Conservation (phyloP, 1,140 invertebrate species). For the Phymorhynchus buccinoides region DNA sequence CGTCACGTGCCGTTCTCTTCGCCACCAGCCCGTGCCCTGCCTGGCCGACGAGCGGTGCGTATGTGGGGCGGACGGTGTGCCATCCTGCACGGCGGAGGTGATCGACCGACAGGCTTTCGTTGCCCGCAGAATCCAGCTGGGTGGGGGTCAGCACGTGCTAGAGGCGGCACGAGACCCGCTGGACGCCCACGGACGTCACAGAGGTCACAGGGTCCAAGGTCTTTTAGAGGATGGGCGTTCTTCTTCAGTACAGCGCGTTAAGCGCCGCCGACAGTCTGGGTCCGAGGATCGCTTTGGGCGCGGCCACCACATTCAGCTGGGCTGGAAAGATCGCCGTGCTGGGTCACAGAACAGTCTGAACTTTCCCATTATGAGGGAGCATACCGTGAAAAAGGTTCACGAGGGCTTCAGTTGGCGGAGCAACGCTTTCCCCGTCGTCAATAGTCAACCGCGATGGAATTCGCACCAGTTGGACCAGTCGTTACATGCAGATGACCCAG, state of each 20-base stretch:
- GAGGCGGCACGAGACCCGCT: neutral
- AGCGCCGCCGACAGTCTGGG: neutral
- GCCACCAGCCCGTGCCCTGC: conserved; percentile 19
- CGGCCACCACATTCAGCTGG: neutral
- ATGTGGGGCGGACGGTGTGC: conserved; percentile 44
- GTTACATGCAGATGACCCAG: neutral
- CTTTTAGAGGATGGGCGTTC: neutral
- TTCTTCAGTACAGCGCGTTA: neutral
- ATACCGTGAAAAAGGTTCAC: too few species aligned
- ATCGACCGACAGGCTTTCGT: conserved; percentile 37
- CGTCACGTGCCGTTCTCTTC: conserved; percentile 13
- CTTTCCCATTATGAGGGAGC: neutral
- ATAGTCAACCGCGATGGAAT: too few species aligned
- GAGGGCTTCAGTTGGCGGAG: too few species aligned
- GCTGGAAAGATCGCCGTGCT: neutral
- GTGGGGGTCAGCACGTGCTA: neutral
- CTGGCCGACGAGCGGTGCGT: conserved; percentile 40
- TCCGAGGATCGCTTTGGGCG: neutral
- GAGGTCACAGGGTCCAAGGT: neutral
- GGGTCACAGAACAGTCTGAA: neutral
- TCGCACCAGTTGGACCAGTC: neutral
- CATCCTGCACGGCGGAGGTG: conserved; percentile 41
- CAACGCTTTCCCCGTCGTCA: too few species aligned
- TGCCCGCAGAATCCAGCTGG: conserved; percentile 18
- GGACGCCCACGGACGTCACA: neutral